A percentile compares a stretch with the other conserved stretches of the same genome.
phyloP scores from a whole-genome alignment of 2,113 vertebrate species.

The Perca fluviatilis region DNA sequence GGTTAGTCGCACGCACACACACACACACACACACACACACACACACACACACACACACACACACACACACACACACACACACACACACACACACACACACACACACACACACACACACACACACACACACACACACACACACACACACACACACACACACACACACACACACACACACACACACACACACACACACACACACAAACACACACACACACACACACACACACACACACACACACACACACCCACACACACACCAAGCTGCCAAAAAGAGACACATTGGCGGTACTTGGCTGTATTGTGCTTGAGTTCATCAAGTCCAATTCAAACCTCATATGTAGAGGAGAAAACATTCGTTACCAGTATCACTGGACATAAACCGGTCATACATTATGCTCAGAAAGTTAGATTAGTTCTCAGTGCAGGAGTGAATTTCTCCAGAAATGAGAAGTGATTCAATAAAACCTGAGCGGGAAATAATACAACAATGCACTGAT shows the following conservation, averaged over 20 bases:
- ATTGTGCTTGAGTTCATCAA: not conserved
- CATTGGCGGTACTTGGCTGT: not conserved
- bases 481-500: not conserved
- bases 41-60: conserved; percentile 2
- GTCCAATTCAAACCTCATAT: not conserved
- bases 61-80: conserved; percentile 2
- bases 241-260: not conserved
- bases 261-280: conserved; percentile 19
- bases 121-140: conserved; percentile 2
- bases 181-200: conserved; percentile 5
- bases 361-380: not conserved
- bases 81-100: conserved; percentile 2
- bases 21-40: conserved; percentile 2
- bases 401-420: not conserved
- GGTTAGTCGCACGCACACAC: not conserved
- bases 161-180: conserved; percentile 2
- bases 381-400: not conserved
- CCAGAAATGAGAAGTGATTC: not conserved
- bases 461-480: not conserved
- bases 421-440: not conserved
- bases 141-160: conserved; percentile 2
- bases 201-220: not conserved
- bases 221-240: conserved; percentile 5
- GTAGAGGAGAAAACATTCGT: not conserved
- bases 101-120: conserved; percentile 2